Evolutionary conservation across 2,888 invertebrate genomes (phyloP).

Genomic region (Tuta absoluta): DNA sequence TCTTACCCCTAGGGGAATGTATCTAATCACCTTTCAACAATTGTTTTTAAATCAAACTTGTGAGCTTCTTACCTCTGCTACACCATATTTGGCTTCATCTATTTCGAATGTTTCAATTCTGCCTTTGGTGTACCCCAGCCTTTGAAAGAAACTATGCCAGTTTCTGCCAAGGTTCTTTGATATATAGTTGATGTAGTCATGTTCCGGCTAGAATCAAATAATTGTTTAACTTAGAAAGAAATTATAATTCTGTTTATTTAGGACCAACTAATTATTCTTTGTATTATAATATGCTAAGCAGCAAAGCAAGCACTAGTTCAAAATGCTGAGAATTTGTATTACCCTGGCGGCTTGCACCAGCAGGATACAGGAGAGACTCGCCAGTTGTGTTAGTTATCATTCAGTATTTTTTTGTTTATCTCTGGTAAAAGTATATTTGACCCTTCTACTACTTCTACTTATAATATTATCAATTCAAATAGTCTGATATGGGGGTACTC

Average conservation of each 20-base stretch:
- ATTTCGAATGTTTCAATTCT: conserved; percentile 82
- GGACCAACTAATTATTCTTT: too few relatives aligned
- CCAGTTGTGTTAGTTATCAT: too few relatives aligned
- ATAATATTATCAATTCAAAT: neutral
- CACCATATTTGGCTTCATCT: conserved; percentile 68
- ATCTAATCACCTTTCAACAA: too few relatives aligned
- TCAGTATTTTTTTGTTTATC: too few relatives aligned
- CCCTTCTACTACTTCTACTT: too few relatives aligned
- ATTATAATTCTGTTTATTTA: neutral
- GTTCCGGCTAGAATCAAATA: conserved; percentile 61
- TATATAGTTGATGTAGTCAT: conserved; percentile 79
- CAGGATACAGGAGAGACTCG: too few relatives aligned
- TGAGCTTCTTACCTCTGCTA: conserved; percentile 76
- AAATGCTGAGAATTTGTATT: too few relatives aligned
- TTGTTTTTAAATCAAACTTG: neutral
- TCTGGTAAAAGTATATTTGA: too few relatives aligned
- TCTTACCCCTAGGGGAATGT: too few relatives aligned
- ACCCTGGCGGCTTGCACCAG: too few relatives aligned
- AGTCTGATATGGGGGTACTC: too few relatives aligned
- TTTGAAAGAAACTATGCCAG: conserved; percentile 81
- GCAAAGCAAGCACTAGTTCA: neutral
- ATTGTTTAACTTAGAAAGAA: neutral
- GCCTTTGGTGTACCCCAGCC: conserved; percentile 80
- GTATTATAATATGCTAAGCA: too few relatives aligned
- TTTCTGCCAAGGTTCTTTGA: conserved; percentile 82